A percentile compares a stretch with the other conserved stretches of the same genome.
These are phyloP conservation scores for Drosophila greeni DNA, from an alignment of 2,888 invertebrate genomes.

Conservation along the genomic window DNA sequence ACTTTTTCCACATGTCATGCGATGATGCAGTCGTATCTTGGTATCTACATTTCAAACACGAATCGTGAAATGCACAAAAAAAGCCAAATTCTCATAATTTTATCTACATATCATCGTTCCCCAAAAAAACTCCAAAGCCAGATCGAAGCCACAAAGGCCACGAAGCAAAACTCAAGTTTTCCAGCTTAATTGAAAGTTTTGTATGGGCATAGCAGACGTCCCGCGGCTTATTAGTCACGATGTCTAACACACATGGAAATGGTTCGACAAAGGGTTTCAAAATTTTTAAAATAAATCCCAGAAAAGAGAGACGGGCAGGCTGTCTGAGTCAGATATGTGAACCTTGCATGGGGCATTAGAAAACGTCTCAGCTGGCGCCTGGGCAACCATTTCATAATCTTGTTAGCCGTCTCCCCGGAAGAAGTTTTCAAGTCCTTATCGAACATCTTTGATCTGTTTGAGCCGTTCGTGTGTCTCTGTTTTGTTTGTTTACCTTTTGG, in stretches of 20 bases:
- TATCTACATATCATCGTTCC: conserved; percentile 28
- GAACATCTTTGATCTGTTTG: conserved; percentile 40
- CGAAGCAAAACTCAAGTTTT: conserved; percentile 40
- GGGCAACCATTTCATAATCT: conserved; percentile 23
- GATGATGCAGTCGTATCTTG: conserved; percentile 59
- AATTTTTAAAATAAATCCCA: conserved; percentile 8
- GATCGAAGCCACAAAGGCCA: conserved; percentile 25
- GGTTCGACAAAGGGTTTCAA: conserved; percentile 38
- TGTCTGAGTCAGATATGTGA: conserved; percentile 23
- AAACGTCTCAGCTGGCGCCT: conserved; percentile 50
- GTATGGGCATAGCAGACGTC: conserved; percentile 57
- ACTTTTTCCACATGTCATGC: conserved; percentile 72
- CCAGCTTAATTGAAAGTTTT: conserved; percentile 69
- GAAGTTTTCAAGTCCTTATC: conserved; percentile 57
- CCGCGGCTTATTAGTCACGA: conserved; percentile 78
- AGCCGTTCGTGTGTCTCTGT: conserved; percentile 36
- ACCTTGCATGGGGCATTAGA: conserved; percentile 7
- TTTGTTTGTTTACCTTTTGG: conserved; percentile 31
- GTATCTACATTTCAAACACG: conserved; percentile 40
- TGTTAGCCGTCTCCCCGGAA: conserved; percentile 58
- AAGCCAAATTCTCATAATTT: conserved; percentile 42
- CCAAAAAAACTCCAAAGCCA: conserved; percentile 3
- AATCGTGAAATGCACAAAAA: conserved; percentile 69
- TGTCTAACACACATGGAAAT: conserved; percentile 66
- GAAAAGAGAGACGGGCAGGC: conserved; percentile 15